Conservation (phyloP, 2,888 invertebrate species). For the Drosophila paramelanica region DNA sequence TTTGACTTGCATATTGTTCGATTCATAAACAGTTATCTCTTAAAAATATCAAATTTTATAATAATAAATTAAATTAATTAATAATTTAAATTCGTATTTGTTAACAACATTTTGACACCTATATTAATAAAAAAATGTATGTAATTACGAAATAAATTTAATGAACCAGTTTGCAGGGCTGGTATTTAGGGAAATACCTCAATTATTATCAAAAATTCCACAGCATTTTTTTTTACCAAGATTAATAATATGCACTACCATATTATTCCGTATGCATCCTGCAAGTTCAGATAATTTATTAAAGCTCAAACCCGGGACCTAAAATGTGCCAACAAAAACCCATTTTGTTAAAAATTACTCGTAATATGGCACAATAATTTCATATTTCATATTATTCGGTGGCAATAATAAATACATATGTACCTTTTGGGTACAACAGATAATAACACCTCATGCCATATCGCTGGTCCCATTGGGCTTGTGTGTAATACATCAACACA, state of each 20-base stretch:
- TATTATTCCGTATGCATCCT: neutral
- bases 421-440: constrained; percentile 35
- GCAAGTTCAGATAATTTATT: constrained; percentile 27
- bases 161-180: too few species aligned
- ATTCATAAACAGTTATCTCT: too few species aligned
- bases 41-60: too few species aligned
- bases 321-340: neutral
- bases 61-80: too few species aligned
- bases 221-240: neutral
- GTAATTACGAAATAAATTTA: too few species aligned
- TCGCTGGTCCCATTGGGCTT: constrained; percentile 42
- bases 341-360: constrained; percentile 47
- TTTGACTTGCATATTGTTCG: too few species aligned
- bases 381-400: constrained; percentile 38
- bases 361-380: constrained; percentile 57
- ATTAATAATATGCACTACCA: neutral
- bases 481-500: constrained; percentile 61
- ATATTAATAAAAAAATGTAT: too few species aligned
- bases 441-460: constrained; percentile 63
- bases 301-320: constrained; percentile 13
- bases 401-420: constrained; percentile 55
- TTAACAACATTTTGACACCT: too few species aligned
- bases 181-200: too few species aligned
- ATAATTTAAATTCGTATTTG: too few species aligned
- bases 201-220: constrained; percentile 1